Evolutionary conservation across 1,140 invertebrate genomes (phyloP), one percentile per base, ranked within the genome.

Genomic region (Tribolium castaneum): DNA sequence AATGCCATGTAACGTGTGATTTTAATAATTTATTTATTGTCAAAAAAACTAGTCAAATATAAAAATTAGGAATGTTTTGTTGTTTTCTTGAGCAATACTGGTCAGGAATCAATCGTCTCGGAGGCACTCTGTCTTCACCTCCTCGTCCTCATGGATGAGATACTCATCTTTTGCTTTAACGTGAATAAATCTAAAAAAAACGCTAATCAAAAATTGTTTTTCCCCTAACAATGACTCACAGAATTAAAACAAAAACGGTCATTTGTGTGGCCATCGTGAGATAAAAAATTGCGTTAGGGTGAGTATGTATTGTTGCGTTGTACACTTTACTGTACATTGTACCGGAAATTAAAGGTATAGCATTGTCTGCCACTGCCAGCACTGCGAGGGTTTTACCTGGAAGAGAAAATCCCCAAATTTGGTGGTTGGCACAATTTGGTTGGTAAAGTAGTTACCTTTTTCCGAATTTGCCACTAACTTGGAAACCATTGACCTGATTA

Each of bases 331-430:
- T 89, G 81, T 94, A 94, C 19, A 94, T 85, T 0, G 91, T 86
- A 0, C 92, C 91, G 7, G 92, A 93, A 54, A 94, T 88, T 71
- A 94, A 86, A 0, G 92, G 92, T 6, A 94, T 91, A 0, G 93
- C 92, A 82, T 93, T 94, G 82, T 95, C 93, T 79, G 92, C 94
- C 1, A 94, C 93, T 0, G 93, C 91, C 3, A 95, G 85, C 52
- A 94, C 87, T 0, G 93, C 91, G 82, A 93, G 94, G 2, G 93
- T 90, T 84, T 94, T 94, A 52, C 92, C 92, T 93, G 85, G 51
- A 80, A 70, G 51, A 30, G 1, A 30, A 30, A 30, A 30, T 30
- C 25, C 3, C 25, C 25, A 30, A 30, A 30, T 4, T 30, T 4
- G 25, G 25, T 30, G 25, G 25, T 30, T 30, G 25, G 25, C 66